Conservation (phyloP, 2,113 vertebrate genomes). For the Limnothrissa miodon region DNA sequence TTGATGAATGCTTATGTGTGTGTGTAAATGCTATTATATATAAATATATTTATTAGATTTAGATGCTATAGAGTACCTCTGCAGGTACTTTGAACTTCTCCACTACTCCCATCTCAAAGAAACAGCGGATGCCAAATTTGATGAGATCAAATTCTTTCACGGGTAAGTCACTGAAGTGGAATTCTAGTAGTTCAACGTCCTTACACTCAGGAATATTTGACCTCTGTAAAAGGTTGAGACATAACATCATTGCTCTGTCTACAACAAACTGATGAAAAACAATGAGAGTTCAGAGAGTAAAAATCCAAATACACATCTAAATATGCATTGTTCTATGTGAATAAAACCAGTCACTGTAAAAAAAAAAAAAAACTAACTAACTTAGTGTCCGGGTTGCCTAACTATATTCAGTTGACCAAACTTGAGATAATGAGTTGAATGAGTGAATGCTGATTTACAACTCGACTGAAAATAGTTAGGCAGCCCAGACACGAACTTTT, state of each 20-base stretch:
- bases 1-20: neutral
- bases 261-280: neutral
- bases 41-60: neutral
- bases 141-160: slow-evolving; percentile 81
- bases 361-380: too few species aligned
- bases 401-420: too few species aligned
- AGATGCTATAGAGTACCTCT: slow-evolving; percentile 68
- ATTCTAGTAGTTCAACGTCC: slow-evolving; percentile 78
- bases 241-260: neutral
- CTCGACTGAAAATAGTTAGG: too few species aligned
- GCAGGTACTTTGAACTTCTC: slow-evolving; percentile 94
- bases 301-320: neutral
- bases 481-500: too few species aligned
- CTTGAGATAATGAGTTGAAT: too few species aligned
- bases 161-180: slow-evolving; percentile 88
- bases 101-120: slow-evolving; percentile 89
- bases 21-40: neutral
- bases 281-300: neutral
- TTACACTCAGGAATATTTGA: slow-evolving; percentile 79
- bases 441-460: too few species aligned
- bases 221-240: slow-evolving; percentile 67
- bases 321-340: neutral
- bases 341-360: neutral
- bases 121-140: slow-evolving; percentile 85
- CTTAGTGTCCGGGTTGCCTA: too few species aligned